A percentile compares a stretch with the other conserved stretches of the same genome.
Conservation (phyloP, 2,113 vertebrate genomes). For the Zosterops lateralis region DNA sequence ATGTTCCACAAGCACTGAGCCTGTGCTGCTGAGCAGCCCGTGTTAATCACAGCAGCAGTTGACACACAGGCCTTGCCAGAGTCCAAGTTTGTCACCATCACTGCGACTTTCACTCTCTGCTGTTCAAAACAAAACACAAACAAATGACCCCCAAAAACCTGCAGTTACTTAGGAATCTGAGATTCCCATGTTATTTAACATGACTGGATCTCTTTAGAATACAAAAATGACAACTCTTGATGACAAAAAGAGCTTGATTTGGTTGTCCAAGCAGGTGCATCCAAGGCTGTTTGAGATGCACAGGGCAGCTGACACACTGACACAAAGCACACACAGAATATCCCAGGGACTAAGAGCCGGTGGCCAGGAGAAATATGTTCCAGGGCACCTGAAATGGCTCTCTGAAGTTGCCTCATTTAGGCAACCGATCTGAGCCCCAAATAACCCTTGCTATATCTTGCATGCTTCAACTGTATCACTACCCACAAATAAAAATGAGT, state of each 20-base stretch:
- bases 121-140: neutral
- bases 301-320: neutral
- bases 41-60: neutral
- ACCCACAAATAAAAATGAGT: neutral
- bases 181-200: neutral
- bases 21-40: neutral
- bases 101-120: neutral
- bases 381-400: neutral
- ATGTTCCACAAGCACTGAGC: neutral
- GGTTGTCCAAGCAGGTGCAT: neutral
- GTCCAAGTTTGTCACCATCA: neutral
- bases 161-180: neutral
- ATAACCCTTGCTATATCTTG: neutral
- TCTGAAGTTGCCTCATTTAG: neutral
- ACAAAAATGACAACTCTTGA: neutral
- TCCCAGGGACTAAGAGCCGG: neutral
- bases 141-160: neutral
- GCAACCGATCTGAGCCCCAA: neutral
- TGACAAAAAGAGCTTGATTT: neutral
- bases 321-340: neutral
- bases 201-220: neutral
- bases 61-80: neutral
- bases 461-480: neutral
- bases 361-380: neutral
- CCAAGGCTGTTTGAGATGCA: neutral